phyloP scores from a whole-genome alignment of 2,888 invertebrate species.

The Ichneumoninae sp. region DNA sequence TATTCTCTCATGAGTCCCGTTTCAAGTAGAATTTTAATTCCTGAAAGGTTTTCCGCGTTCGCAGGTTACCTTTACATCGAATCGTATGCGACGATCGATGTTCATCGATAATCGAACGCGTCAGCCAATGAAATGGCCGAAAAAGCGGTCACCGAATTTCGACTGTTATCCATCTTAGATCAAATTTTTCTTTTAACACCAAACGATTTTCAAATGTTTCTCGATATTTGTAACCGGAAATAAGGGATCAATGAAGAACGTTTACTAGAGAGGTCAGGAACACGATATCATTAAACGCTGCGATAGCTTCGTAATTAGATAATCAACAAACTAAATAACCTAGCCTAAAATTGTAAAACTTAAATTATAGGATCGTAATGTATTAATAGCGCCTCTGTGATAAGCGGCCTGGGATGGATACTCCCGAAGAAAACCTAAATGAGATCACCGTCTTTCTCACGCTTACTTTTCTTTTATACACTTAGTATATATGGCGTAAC shows the following conservation, averaged over 20 bases:
- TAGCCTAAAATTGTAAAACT: constrained; percentile 3
- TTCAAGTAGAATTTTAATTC: neutral
- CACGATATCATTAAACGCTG: neutral
- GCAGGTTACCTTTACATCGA: neutral
- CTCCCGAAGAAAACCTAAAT: constrained; percentile 66
- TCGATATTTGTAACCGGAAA: neutral
- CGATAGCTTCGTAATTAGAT: too few relatives aligned
- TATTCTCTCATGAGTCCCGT: neutral
- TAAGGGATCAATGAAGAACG: neutral
- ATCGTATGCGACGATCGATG: neutral
- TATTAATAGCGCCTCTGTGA: constrained; percentile 45
- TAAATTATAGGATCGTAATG: constrained; percentile 38
- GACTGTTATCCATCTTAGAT: neutral
- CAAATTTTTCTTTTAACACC: too few relatives aligned
- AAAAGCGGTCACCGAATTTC: neutral
- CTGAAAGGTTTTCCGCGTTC: neutral
- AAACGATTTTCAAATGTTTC: neutral
- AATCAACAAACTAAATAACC: neutral
- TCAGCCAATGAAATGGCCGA: neutral
- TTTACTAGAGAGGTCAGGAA: neutral
- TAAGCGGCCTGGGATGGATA: constrained; percentile 49
- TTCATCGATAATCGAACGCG: neutral
- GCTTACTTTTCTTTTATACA: constrained; percentile 42
- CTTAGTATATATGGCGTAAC: constrained; percentile 12
- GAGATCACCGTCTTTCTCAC: constrained; percentile 73